Base-by-base conservation (phyloP, 1,140 invertebrate species). In the Diabrotica virgifera region DNA sequence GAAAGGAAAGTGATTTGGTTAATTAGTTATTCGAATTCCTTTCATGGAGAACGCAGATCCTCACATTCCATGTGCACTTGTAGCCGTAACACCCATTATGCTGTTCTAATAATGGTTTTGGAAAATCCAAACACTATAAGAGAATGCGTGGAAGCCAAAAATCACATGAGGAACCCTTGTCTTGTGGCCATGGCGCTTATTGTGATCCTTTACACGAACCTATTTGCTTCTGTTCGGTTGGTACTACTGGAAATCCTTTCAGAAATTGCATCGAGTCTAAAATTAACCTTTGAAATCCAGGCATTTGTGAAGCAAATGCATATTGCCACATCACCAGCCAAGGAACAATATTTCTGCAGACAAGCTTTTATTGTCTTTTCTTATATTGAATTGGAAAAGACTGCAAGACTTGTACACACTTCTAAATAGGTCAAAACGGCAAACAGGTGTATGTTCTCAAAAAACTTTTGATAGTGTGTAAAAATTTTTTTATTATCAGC, bases 41-140 rank as follows among this genome's bases (percentile, higher is more conserved):
- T 24, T 24, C 24, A 24, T 24, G 4, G 24, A 24, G 4, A 24
- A 24, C 24, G 24, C 24, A 24, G 24, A 24, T 24, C 24, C 24
- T 24, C 24, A 4, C 4, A 24, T 90, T 65, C 89, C 90, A 60
- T 80, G 55, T 90, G 91, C 74, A 90, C 92, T 0, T 95, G 93
- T 76, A 93, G 93, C 9, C 90, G 90, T 5, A 95, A 95, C 72
- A 94, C 93, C 5, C 89, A 93, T 73, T 95, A 93, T 74, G 84
- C 89, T 0, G 81, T 93, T 13, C 77, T 92, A 10, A 81, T n/a
- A 93, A 93, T 74, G 92, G 92, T 50, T 90, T 92, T 74, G 87
- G 93, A 94, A 80, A 92, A 89, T 77, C 91, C 91, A 0, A 94
- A 94, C 71, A 94, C 93, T 0, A 88, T 94, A 52, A 83, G 91